Base-by-base conservation (phyloP, 2,113 vertebrate species). In the Sebastes schlegelii region DNA sequence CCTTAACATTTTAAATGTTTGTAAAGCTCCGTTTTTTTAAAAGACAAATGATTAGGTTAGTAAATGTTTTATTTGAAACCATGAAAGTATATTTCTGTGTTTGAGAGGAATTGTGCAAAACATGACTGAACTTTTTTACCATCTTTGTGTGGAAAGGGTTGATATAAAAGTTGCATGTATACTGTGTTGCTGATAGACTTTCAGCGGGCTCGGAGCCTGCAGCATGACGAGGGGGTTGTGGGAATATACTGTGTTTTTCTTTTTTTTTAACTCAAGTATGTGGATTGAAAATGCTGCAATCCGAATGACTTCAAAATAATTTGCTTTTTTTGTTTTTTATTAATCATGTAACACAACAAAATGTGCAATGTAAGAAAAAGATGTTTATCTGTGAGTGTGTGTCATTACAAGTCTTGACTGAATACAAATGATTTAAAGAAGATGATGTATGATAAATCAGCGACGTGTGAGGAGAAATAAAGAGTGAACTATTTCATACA, bases 1-100 rank as follows among this genome's bases (percentile, higher is more conserved):
- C 89, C 90, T 93, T 91, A 89, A 72, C 51, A 5, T 87, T 90
- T 87, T 60, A 88, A 82, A 63, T 81, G 52, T 76, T 79, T 84
- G 49, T 89, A 67, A 82, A 0, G 52, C 1, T 70, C 40, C 6
- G 26, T 23, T 68, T 68, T 58, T 55, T 40, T 60, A 10, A 65
- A 34, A 51, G 8, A 58, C 2, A 46, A 77, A 43, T 26, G 2
- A 65, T 57, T 49, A 14, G 34, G 61, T 80, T 74, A 4, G 26
- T 65, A 14, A 34, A 66, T 51, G 10, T 54, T 82, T 72, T 73
- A 61, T 77, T 77, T 77, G 5, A 45, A 72, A 78, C 72, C 42
- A 23, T 60, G 10, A 34, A 74, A 77, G 45, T 68, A 19, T 71
- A 21, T 45, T 40, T 72, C 16, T 64, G 13, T 60, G 52, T 66